Percentiles rank a stretch among this genome's conserved stretches.
Conservation (phyloP, 2,888 invertebrate species). For the Alentia gelatinosa region DNA sequence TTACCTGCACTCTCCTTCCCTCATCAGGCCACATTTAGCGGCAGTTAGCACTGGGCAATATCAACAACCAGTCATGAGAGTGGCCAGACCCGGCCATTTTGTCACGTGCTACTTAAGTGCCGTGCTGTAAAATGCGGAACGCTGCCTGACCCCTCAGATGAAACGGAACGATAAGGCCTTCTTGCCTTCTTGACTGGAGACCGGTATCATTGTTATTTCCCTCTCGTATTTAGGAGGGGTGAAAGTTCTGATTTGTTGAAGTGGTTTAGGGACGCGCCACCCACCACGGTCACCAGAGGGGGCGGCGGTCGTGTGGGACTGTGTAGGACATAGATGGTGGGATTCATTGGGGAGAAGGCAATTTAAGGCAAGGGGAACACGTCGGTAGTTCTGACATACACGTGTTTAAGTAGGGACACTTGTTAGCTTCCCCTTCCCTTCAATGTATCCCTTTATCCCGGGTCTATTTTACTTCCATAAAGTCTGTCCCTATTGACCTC, state of each 20-base stretch:
- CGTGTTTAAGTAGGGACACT: too few species aligned
- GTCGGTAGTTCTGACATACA: not conserved
- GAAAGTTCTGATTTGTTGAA: too few species aligned
- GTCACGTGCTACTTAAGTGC: not conserved
- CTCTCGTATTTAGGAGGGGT: too few species aligned
- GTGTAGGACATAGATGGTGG: not conserved
- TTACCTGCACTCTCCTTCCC: not conserved
- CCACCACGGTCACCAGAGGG: too few species aligned
- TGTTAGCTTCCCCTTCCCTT: too few species aligned
- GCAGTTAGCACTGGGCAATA: not conserved
- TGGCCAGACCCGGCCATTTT: not conserved
- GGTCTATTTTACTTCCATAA: not conserved
- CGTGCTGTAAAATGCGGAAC: not conserved
- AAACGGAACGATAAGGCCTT: not conserved
- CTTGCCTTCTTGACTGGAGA: not conserved
- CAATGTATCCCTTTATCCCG: too few species aligned
- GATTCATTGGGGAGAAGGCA: not conserved
- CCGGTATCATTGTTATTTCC: too few species aligned
- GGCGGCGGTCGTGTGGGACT: too few species aligned
- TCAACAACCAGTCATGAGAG: not conserved
- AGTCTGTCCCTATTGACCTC: not conserved
- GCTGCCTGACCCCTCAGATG: not conserved
- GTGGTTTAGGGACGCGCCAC: too few species aligned
- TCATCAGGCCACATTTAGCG: not conserved
- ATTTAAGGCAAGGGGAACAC: not conserved